phyloP scores from a whole-genome alignment of 2,888 invertebrate species.

The Diplolepis rosae region DNA sequence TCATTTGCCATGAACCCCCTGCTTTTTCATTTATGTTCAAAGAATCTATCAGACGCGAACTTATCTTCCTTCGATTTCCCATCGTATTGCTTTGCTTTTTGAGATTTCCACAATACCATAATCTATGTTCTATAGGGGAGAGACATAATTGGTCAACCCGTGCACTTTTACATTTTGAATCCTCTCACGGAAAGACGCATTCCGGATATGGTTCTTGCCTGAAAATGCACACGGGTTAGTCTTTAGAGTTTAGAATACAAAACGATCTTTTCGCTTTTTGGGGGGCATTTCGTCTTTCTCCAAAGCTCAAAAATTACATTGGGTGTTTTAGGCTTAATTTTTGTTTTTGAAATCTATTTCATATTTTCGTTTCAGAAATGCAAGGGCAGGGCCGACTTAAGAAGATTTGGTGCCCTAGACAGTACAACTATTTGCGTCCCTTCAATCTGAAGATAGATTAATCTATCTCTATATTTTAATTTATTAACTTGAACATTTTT shows the following conservation, averaged over 20 bases:
- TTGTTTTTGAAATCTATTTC: background rate
- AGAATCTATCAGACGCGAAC: constrained; percentile 38
- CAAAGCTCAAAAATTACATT: background rate
- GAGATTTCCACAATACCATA: background rate
- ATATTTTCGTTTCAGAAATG: no score
- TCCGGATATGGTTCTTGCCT: background rate
- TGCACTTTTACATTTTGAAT: background rate
- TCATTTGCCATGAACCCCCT: background rate
- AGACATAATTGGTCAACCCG: constrained; percentile 16
- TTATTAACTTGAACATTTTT: no score
- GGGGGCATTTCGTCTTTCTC: background rate
- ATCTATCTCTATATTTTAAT: no score
- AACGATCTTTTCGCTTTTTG: background rate
- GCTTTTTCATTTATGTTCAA: background rate
- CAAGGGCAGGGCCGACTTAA: no score
- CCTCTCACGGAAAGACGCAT: constrained; percentile 10
- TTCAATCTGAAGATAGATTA: no score
- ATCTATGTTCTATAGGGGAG: background rate
- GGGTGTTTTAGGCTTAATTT: background rate
- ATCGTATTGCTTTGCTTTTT: background rate
- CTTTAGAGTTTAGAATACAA: constrained; percentile 13
- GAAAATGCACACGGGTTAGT: constrained; percentile 19
- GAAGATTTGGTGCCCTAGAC: no score
- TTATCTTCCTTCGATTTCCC: constrained; percentile 46
- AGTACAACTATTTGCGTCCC: no score